Evolutionary conservation across 2,888 invertebrate species (phyloP).

Genomic region (Glyphotaelius pellucidus): DNA sequence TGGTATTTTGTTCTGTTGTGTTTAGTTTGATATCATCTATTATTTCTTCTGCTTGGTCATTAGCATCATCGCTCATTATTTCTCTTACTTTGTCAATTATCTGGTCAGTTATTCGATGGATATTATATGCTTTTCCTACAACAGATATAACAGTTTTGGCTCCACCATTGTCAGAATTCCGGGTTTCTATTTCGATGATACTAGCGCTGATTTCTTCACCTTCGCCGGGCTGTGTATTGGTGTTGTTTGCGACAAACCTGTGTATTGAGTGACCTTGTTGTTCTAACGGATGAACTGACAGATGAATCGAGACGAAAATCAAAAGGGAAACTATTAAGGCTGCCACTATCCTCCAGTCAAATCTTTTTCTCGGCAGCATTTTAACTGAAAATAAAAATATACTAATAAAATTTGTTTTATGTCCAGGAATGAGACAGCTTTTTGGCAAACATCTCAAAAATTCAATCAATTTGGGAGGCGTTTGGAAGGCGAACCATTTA

Average conservation of each 20-base stretch:
- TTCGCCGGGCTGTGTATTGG: background rate
- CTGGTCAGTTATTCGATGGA: background rate
- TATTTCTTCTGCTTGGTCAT: background rate
- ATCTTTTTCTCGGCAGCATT: background rate
- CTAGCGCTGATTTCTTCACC: background rate
- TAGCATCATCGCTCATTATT: background rate
- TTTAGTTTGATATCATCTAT: background rate
- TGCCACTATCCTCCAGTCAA: background rate
- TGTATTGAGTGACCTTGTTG: background rate
- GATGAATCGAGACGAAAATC: background rate
- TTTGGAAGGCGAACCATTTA: no score
- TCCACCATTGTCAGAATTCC: no score
- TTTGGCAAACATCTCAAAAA: no score
- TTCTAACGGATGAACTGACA: background rate
- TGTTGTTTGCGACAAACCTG: background rate
- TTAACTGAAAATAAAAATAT: background rate
- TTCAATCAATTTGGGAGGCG: no score
- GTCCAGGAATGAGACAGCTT: no score
- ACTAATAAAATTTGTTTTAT: no score
- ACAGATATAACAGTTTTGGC: background rate
- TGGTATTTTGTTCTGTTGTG: background rate
- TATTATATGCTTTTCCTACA: background rate
- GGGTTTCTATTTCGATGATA: background rate
- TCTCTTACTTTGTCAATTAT: background rate
- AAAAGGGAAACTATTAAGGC: background rate